Evolutionary conservation across 2,797 vertebrate species (phyloP), one percentile per base, ranked within the genome.

Genomic region (Myotis pilosus): DNA sequence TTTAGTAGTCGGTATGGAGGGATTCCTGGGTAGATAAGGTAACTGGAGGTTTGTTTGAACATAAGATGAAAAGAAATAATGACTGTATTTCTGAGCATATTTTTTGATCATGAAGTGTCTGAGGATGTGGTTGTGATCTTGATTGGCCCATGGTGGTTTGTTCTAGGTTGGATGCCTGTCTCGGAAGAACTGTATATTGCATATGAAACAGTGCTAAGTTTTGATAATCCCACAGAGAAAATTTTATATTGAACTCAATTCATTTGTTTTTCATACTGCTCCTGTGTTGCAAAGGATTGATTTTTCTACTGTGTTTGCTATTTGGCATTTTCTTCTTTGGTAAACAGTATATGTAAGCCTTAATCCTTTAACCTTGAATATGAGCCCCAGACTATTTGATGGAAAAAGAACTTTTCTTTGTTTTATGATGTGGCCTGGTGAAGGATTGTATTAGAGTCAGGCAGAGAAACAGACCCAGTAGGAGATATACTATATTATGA

Each of bases 321-420:
- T 97, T 96, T 98, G 96, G 76, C 96, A 95, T 97, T 95, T 97
- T 98, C 96, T 97, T 87, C 94, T 97, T 97, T 94, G 92, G 82
- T 97, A 96, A 83, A 95, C 83, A 83, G 28, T 91, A 79, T 96
- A 16, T 97, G 95, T 81, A 85, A 97, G 81, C 96, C 93, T 97
- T 98, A 98, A 97, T 98, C 95, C 91, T 97, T 97, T 98, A 98
- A 98, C 97, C 97, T 97, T 98, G 97, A 97, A 94, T 97, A 91
- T 53, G 49, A 97, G 90, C 86, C 79, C 97, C 94, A 22, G 41
- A 72, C 68, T 92, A 74, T 97, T 96, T 97, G 95, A 97, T 98
- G 78, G 87, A 96, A 96, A 95, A 79, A 96, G 89, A 96, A 82
- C 53, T 2, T 60, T 96, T 95, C 96, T 97, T 97, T 97, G 92